phyloP scores from a whole-genome alignment of 2,797 vertebrate species.

The Dromococcyx pavoninus region DNA sequence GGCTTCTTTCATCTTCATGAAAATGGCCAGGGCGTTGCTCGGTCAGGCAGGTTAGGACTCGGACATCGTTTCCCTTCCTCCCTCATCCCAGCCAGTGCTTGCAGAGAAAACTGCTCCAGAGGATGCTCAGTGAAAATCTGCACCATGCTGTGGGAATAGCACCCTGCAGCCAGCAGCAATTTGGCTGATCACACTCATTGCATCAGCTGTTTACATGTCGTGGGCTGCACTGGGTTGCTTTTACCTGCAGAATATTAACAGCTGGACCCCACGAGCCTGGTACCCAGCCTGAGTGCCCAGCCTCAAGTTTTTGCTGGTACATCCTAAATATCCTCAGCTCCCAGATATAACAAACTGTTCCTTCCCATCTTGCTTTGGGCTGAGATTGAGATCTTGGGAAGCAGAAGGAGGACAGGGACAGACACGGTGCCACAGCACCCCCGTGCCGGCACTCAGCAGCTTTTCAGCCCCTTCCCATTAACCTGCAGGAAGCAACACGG shows the following conservation, averaged over 20 bases:
- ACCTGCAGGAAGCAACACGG: accelerated
- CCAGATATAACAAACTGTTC: not conserved
- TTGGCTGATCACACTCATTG: not conserved
- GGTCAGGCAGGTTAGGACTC: not conserved
- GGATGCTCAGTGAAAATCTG: accelerated
- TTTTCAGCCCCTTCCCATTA: not conserved
- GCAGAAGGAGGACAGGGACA: not conserved
- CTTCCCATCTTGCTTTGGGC: not conserved
- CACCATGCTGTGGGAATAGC: accelerated
- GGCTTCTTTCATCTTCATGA: not conserved
- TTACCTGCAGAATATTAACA: not conserved
- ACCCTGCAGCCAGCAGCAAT: accelerated
- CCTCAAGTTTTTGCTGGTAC: not conserved
- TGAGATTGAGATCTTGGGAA: not conserved
- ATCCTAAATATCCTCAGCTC: not conserved
- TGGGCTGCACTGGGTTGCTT: accelerated
- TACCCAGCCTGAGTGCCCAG: not conserved
- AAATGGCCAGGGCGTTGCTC: not conserved
- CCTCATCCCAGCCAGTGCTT: accelerated
- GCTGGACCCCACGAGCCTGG: not conserved
- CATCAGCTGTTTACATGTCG: not conserved
- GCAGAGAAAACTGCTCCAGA: not conserved
- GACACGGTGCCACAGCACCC: accelerated
- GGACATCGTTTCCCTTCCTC: accelerated
- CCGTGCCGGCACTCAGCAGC: accelerated